Evolutionary conservation across 1,140 invertebrate species (phyloP).

Genomic region (Drosophila mauritiana): DNA sequence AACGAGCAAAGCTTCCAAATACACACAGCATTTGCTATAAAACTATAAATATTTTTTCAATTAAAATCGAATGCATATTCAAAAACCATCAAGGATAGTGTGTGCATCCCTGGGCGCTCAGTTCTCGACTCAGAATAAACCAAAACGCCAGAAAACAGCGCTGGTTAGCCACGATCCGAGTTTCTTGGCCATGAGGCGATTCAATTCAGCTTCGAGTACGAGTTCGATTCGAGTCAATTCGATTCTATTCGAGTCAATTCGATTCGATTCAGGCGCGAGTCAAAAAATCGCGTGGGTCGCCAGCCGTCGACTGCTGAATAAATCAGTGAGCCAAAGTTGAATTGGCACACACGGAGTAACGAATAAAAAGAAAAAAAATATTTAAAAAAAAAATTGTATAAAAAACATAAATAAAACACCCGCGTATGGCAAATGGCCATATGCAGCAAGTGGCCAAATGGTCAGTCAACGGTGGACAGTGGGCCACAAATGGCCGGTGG

Average conservation of each 20-base stretch:
- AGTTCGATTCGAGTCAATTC: not conserved
- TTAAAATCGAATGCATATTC: too few species aligned
- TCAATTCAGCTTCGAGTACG: slow-evolving; percentile 11
- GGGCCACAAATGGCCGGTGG: slow-evolving; percentile 7
- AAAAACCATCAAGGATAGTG: not conserved
- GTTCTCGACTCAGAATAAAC: not conserved
- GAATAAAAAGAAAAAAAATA: not conserved
- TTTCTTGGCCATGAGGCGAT: slow-evolving; percentile 17
- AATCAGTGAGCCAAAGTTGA: slow-evolving; percentile 65
- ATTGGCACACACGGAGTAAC: slow-evolving; percentile 45
- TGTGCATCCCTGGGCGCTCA: slow-evolving; percentile 12
- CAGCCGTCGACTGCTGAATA: slow-evolving; percentile 50
- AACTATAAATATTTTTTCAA: not conserved
- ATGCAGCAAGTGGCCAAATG: slow-evolving; percentile 49
- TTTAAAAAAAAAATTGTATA: not conserved
- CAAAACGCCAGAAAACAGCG: not conserved
- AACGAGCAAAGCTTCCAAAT: not conserved
- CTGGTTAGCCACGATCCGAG: not conserved
- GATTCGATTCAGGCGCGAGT: slow-evolving; percentile 26
- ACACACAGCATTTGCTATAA: not conserved
- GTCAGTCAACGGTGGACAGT: slow-evolving; percentile 24
- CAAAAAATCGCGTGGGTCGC: slow-evolving; percentile 56
- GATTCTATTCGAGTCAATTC: slow-evolving; percentile 14
- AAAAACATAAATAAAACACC: slow-evolving; percentile 59
- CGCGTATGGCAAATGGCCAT: slow-evolving; percentile 65